Conservation (phyloP, 2,113 vertebrate genomes). For the Megaceryle maxima region DNA sequence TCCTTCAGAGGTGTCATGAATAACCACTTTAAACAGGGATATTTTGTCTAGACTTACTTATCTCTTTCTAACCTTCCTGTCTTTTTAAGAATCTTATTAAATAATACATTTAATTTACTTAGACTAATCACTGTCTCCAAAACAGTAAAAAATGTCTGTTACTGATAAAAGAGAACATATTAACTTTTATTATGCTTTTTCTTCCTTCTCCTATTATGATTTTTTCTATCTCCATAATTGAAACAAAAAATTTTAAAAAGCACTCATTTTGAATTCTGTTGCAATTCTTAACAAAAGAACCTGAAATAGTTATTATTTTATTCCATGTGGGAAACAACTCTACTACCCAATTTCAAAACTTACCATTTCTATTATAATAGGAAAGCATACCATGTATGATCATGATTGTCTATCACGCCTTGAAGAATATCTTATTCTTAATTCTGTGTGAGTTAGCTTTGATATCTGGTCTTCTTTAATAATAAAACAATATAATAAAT, state of each 20-base stretch:
- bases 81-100: neutral
- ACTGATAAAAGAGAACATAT: neutral
- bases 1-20: neutral
- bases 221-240: neutral
- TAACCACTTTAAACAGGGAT: neutral
- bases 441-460: neutral
- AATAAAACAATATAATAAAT: neutral
- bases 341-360: neutral
- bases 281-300: neutral
- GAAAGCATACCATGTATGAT: neutral
- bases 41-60: constrained; percentile 5
- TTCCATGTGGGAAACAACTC: neutral
- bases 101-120: neutral
- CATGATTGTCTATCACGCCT: neutral
- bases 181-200: neutral
- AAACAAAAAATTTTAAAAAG: neutral
- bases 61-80: neutral
- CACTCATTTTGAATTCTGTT: neutral
- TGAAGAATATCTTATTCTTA: neutral
- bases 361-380: neutral
- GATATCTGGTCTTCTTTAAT: neutral
- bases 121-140: neutral
- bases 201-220: neutral
- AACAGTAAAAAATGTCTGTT: neutral
- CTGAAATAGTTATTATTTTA: neutral